phyloP scores from a whole-genome alignment of 2,113 vertebrate species.

The Ammodytes dubius region DNA sequence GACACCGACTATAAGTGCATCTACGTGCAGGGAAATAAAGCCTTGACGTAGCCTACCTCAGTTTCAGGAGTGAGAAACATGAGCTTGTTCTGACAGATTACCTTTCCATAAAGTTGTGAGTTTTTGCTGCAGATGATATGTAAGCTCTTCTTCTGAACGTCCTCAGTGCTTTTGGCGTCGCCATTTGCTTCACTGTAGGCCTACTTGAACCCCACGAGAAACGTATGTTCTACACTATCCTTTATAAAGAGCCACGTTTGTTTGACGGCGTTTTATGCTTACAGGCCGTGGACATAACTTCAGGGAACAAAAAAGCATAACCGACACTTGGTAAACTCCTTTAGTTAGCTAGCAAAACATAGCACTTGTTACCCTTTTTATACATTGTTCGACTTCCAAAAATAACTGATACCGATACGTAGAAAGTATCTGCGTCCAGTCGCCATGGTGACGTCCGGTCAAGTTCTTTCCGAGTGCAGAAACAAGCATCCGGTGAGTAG shows the following conservation, averaged over 20 bases:
- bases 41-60: constrained; percentile 8
- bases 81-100: constrained; percentile 44
- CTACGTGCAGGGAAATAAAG: constrained; percentile 29
- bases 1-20: constrained; percentile 34
- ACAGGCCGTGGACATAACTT: not conserved
- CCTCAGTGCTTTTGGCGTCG: constrained; percentile 4
- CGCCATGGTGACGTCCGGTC: constrained; percentile 55
- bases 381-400: not conserved
- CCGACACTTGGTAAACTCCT: not conserved
- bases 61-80: constrained; percentile 2
- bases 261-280: not conserved
- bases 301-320: not conserved
- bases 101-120: constrained; percentile 69
- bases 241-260: not conserved
- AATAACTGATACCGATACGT: too few relatives aligned
- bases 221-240: too few relatives aligned
- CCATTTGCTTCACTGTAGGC: constrained; percentile 32
- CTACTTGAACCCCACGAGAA: not conserved
- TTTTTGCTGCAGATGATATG: constrained; percentile 22
- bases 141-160: constrained; percentile 26
- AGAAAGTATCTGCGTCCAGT: constrained; percentile 36
- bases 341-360: not conserved
- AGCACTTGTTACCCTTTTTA: not conserved
- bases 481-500: constrained; percentile 3
- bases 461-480: not conserved